Evolutionary conservation across 2,888 invertebrate genomes (phyloP).

Genomic region (Brassicogethes aeneus): DNA sequence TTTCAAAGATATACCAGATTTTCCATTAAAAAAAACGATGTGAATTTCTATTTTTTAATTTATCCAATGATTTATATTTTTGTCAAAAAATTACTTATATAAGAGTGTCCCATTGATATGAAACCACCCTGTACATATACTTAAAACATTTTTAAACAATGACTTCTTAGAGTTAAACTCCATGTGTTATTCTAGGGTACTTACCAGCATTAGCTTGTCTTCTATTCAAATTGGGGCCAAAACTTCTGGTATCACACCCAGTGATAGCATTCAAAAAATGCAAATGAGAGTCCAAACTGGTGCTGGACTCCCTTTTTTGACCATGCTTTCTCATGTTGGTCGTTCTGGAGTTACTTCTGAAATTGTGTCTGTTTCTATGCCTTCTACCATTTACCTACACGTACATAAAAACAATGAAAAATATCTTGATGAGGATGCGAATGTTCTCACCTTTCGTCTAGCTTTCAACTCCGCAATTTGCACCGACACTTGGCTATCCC

Average conservation of each 20-base stretch:
- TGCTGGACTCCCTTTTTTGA: conserved; percentile 51
- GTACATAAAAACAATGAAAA: not conserved
- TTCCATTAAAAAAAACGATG: no score
- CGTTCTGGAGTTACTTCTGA: conserved; percentile 24
- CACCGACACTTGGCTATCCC: conserved; percentile 79
- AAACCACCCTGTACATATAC: no score
- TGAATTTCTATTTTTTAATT: no score
- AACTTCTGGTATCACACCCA: conserved; percentile 44
- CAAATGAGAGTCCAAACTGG: conserved; percentile 73
- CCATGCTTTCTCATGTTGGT: conserved; percentile 29
- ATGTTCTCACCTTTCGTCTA: conserved; percentile 46
- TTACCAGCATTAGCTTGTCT: conserved; percentile 41
- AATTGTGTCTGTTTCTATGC: conserved; percentile 37
- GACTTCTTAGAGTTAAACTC: no score
- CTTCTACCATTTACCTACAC: conserved; percentile 14
- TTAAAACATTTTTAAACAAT: no score
- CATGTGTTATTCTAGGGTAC: no score
- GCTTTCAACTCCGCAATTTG: conserved; percentile 79
- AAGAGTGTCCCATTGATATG: no score
- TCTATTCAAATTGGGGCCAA: conserved; percentile 48
- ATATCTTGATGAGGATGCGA: not conserved
- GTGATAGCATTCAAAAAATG: conserved; percentile 56
- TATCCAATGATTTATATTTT: no score
- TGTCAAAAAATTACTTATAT: no score
- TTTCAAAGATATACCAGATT: no score